Evolutionary conservation across 2,888 invertebrate genomes (phyloP).

Genomic region (Drosophila suboccidentalis): DNA sequence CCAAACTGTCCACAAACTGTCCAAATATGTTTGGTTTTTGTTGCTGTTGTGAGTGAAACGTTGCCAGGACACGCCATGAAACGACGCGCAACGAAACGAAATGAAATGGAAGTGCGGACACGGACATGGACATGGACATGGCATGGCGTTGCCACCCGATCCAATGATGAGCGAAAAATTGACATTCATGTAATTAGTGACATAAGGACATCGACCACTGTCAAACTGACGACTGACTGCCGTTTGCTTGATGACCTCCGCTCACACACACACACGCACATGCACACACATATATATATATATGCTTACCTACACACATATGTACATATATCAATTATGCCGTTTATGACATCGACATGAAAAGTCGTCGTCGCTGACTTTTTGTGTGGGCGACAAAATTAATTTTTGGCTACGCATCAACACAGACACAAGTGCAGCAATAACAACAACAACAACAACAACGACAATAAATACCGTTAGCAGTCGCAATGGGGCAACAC

Average conservation of each 20-base stretch:
- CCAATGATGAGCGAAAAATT: constrained; percentile 80
- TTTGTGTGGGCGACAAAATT: constrained; percentile 56
- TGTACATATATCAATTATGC: constrained; percentile 75
- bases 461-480: constrained; percentile 15
- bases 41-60: constrained; percentile 43
- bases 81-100: constrained; percentile 25
- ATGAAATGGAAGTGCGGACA: constrained; percentile 12
- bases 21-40: constrained; percentile 77
- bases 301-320: constrained; percentile 11
- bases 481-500: not conserved
- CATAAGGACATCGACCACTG: constrained; percentile 66
- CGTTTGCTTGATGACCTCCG: constrained; percentile 24
- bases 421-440: constrained; percentile 13
- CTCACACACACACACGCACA: constrained; percentile 8
- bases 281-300: constrained; percentile 7
- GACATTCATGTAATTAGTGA: constrained; percentile 81
- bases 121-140: not conserved
- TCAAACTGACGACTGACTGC: constrained; percentile 25
- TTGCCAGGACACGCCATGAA: constrained; percentile 24
- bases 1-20: constrained; percentile 74
- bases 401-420: constrained; percentile 57
- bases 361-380: constrained; percentile 33
- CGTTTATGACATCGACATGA: constrained; percentile 61
- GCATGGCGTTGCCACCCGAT: constrained; percentile 42
- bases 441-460: constrained; percentile 13